phyloP scores from a whole-genome alignment of 2,888 invertebrate genomes.

The Apoda limacodes region DNA sequence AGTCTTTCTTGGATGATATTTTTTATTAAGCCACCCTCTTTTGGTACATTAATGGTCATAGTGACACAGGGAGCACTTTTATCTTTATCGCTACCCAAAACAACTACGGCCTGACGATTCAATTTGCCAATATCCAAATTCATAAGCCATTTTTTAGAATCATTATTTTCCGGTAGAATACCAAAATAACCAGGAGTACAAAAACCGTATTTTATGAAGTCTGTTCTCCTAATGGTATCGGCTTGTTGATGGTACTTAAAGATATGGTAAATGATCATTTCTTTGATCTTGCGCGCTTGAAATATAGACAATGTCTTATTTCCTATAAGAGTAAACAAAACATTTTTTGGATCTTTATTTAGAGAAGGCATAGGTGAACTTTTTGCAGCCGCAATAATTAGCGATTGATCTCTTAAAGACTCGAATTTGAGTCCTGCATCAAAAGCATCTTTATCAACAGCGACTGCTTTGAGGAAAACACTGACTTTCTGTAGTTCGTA shows the following conservation, averaged over 20 bases:
- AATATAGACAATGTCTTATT: slow-evolving; percentile 29
- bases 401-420: slow-evolving; percentile 22
- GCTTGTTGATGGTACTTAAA: slow-evolving; percentile 39
- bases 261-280: slow-evolving; percentile 39
- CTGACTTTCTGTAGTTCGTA: slow-evolving; percentile 55
- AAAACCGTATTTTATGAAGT: slow-evolving; percentile 47
- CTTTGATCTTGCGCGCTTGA: slow-evolving; percentile 45
- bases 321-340: slow-evolving; percentile 42
- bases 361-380: slow-evolving; percentile 39
- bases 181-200: slow-evolving; percentile 40
- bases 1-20: slow-evolving; percentile 29
- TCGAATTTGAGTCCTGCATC: slow-evolving; percentile 39
- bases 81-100: slow-evolving; percentile 34
- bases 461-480: slow-evolving; percentile 47
- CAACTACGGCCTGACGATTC: slow-evolving; percentile 29
- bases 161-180: slow-evolving; percentile 41
- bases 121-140: slow-evolving; percentile 36
- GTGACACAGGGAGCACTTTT: slow-evolving; percentile 30
- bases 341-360: slow-evolving; percentile 24
- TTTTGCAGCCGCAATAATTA: slow-evolving; percentile 24
- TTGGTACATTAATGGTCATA: slow-evolving; percentile 29
- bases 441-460: slow-evolving; percentile 50
- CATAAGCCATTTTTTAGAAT: slow-evolving; percentile 42
- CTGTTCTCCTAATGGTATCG: slow-evolving; percentile 31
- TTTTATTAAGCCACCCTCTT: slow-evolving; percentile 16